Evolutionary conservation across 2,797 vertebrate species (phyloP).

Genomic region (Pagetopsis macropterus): DNA sequence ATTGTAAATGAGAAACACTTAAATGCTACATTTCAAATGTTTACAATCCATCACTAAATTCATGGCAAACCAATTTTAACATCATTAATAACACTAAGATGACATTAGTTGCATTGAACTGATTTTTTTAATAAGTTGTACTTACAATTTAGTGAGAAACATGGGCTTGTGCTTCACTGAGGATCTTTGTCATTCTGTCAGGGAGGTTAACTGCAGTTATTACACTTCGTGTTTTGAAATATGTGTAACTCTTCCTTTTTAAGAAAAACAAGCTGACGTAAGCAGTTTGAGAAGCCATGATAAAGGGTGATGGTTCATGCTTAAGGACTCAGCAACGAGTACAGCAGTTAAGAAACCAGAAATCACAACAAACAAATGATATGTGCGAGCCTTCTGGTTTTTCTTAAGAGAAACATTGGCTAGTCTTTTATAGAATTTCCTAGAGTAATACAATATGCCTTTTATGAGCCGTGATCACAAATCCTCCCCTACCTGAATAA

Average conservation of each 20-base stretch:
- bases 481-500: neutral
- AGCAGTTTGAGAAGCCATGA: neutral
- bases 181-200: too few relatives aligned
- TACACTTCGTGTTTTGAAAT: too few relatives aligned
- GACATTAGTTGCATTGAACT: too few relatives aligned
- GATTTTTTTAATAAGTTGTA: too few relatives aligned
- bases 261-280: neutral
- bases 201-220: too few relatives aligned
- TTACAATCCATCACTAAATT: too few relatives aligned
- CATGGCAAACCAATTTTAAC: too few relatives aligned
- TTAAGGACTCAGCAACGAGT: neutral
- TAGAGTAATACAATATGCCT: neutral
- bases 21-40: too few relatives aligned
- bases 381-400: neutral
- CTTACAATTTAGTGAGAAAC: too few relatives aligned
- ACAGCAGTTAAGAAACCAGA: neutral
- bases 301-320: neutral
- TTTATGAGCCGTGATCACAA: neutral
- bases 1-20: too few relatives aligned
- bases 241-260: neutral
- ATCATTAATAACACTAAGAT: too few relatives aligned
- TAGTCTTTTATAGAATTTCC: neutral
- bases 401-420: neutral
- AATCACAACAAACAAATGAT: neutral
- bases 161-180: too few relatives aligned